Conservation (phyloP, 2,113 vertebrate genomes). For the Vombatus ursinus region DNA sequence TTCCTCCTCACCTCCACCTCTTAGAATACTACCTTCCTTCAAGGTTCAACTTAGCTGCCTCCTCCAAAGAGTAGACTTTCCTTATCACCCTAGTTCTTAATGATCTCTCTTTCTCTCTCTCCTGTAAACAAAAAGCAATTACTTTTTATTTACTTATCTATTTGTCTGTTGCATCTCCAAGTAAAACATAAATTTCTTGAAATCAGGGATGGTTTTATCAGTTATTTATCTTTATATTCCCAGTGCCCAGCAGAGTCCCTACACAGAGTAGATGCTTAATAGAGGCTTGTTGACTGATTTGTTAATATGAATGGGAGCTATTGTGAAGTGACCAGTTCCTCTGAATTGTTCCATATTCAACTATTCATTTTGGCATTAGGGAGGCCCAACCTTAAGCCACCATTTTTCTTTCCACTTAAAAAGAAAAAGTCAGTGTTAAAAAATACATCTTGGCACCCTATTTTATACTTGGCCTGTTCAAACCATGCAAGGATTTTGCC, state of each 20-base stretch:
- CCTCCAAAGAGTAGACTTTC: background rate
- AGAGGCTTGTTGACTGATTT: background rate
- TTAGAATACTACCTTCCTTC: background rate
- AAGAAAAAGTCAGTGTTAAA: background rate
- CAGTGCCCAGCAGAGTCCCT: background rate
- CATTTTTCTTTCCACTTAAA: conserved; percentile 55
- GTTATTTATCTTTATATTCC: background rate
- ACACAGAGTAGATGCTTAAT: background rate
- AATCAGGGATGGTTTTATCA: background rate
- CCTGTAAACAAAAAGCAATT: too few relatives aligned
- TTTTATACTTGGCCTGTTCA: conserved; percentile 62
- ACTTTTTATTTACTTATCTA: background rate
- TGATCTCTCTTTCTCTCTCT: background rate
- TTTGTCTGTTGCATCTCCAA: background rate
- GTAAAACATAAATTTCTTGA: background rate
- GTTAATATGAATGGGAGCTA: background rate
- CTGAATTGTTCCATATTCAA: conserved; percentile 43
- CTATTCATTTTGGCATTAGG: conserved; percentile 41
- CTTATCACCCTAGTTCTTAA: background rate
- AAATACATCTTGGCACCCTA: conserved; percentile 41
- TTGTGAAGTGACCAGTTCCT: background rate
- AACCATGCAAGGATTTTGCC: conserved; percentile 61
- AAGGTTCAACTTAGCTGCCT: background rate
- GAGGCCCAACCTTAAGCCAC: conserved; percentile 27
- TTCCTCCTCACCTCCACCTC: background rate